Conservation (phyloP, 2,797 vertebrate species). For the Microctenopoma steveboyesi region DNA sequence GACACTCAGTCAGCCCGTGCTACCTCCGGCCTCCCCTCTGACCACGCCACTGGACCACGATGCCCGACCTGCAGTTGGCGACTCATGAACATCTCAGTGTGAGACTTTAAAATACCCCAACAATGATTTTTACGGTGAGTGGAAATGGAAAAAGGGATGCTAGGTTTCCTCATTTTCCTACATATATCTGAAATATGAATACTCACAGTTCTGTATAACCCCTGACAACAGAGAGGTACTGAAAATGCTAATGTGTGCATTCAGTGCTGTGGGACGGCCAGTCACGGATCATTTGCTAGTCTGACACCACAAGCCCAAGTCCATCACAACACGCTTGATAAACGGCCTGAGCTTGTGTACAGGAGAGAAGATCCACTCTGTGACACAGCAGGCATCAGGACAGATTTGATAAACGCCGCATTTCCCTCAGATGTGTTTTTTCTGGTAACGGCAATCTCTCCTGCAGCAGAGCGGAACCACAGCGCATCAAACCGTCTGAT, state of each 20-base stretch:
- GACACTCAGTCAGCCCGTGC: no score
- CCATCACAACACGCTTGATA: constrained; percentile 61
- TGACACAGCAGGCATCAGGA: constrained; percentile 39
- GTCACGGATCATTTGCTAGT: constrained; percentile 66
- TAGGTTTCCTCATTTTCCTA: not conserved
- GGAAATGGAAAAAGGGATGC: not conserved
- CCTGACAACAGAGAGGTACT: not conserved
- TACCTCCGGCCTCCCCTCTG: no score
- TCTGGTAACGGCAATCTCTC: constrained; percentile 35
- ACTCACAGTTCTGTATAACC: not conserved
- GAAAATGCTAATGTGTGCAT: constrained; percentile 17
- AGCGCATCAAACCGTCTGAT: constrained; percentile 55
- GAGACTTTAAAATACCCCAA: no score
- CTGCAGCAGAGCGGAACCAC: constrained; percentile 59
- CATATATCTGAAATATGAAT: not conserved
- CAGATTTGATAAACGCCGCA: constrained; percentile 52
- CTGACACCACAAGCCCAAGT: constrained; percentile 68
- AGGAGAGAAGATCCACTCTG: constrained; percentile 24
- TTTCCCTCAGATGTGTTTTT: constrained; percentile 22
- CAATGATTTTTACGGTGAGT: no score
- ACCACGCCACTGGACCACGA: no score
- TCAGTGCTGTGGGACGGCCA: constrained; percentile 23
- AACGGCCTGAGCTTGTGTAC: constrained; percentile 42
- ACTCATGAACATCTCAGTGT: no score
- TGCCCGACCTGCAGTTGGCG: no score